These are phyloP conservation scores for Galago senegalensis DNA, from an alignment of 2,797 vertebrate genomes.

Conservation along the genomic window DNA sequence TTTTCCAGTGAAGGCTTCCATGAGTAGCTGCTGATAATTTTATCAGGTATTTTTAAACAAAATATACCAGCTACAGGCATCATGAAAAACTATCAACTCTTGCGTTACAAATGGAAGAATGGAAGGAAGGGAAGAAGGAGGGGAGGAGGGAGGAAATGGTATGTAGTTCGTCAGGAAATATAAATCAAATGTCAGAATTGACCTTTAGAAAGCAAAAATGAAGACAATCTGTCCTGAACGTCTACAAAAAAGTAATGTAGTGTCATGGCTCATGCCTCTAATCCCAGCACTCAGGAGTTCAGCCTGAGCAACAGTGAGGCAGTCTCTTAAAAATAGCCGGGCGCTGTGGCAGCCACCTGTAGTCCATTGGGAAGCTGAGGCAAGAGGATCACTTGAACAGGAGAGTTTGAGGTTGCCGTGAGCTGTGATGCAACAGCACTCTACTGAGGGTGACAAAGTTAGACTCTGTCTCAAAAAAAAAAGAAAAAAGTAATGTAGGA, in stretches of 20 bases:
- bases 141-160: not conserved
- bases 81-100: constrained; percentile 18
- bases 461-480: not conserved
- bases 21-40: constrained; percentile 28
- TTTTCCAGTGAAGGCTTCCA: constrained; percentile 3
- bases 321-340: too few relatives aligned
- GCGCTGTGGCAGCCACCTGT: too few relatives aligned
- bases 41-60: constrained; percentile 51
- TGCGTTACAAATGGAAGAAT: constrained; percentile 2
- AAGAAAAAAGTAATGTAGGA: not conserved
- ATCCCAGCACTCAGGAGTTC: too few relatives aligned
- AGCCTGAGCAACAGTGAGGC: too few relatives aligned
- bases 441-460: too few relatives aligned
- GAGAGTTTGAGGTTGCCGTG: too few relatives aligned
- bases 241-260: not conserved
- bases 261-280: too few relatives aligned
- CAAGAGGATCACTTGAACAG: too few relatives aligned
- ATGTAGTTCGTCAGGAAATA: constrained; percentile 34
- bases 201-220: constrained; percentile 38
- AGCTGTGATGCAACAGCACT: too few relatives aligned
- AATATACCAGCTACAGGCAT: constrained; percentile 15
- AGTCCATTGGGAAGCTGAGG: too few relatives aligned
- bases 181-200: constrained; percentile 56
- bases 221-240: constrained; percentile 48
- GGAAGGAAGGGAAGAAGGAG: not conserved